Conservation (phyloP, 2,888 invertebrate genomes). For the Andricus curvator region DNA sequence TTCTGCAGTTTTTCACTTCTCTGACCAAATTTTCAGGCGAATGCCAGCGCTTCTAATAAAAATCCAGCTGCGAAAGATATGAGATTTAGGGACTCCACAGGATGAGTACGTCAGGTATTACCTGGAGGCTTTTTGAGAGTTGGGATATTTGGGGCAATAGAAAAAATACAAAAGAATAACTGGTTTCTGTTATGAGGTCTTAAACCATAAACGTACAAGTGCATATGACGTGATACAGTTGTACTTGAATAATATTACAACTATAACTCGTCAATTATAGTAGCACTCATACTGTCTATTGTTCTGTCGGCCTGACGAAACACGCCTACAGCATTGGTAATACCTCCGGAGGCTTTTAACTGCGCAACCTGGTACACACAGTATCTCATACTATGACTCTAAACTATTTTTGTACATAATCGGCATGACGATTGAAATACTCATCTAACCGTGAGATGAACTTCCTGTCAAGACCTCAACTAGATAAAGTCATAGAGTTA, state of each 20-base stretch:
- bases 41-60: too few relatives aligned
- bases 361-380: neutral
- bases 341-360: neutral
- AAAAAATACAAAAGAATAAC: too few relatives aligned
- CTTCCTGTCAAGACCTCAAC: constrained; percentile 29
- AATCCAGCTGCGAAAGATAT: too few relatives aligned
- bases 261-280: constrained; percentile 37
- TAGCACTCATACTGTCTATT: constrained; percentile 32
- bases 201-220: constrained; percentile 1
- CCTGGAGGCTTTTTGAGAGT: too few relatives aligned
- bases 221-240: constrained; percentile 13
- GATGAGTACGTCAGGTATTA: too few relatives aligned
- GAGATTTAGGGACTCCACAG: too few relatives aligned
- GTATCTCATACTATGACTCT: constrained; percentile 22
- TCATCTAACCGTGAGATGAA: constrained; percentile 36
- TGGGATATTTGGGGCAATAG: too few relatives aligned
- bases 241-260: constrained; percentile 32
- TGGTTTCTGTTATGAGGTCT: neutral
- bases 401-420: constrained; percentile 37
- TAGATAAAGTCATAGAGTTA: neutral
- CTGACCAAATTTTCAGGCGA: too few relatives aligned
- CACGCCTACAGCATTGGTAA: constrained; percentile 8
- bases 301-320: constrained; percentile 29
- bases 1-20: too few relatives aligned
- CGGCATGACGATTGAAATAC: constrained; percentile 8